Evolutionary conservation across 2,797 vertebrate genomes (phyloP).

Genomic region (Ara ararauna): DNA sequence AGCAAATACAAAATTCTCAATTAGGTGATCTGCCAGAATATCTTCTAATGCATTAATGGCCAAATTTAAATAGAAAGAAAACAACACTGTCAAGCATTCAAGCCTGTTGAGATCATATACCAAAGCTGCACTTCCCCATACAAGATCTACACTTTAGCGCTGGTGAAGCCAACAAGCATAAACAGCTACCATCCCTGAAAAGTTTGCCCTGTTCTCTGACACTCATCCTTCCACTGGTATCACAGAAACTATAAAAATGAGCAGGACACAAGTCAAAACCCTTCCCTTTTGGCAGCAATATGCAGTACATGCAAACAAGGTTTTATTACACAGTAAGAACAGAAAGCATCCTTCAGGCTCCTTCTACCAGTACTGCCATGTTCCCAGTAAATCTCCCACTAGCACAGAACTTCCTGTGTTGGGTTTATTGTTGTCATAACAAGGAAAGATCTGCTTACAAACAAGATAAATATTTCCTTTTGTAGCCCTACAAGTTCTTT

Average conservation of each 20-base stretch:
- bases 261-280: background rate
- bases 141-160: background rate
- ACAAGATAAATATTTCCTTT: background rate
- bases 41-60: background rate
- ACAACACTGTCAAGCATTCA: background rate
- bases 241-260: background rate
- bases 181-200: background rate
- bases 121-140: background rate
- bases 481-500: background rate
- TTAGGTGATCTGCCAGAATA: background rate
- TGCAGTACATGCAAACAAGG: background rate
- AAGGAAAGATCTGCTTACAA: background rate
- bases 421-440: background rate
- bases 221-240: background rate
- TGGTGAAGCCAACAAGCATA: background rate
- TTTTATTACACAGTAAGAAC: background rate
- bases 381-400: background rate
- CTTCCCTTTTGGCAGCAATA: background rate
- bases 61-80: conserved; percentile 24
- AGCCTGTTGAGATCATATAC: background rate
- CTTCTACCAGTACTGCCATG: background rate
- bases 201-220: background rate
- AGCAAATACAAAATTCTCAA: conserved; percentile 11
- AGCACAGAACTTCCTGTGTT: background rate
- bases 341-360: background rate